Conservation (phyloP, 2,888 invertebrate genomes). For the Meganola albula region DNA sequence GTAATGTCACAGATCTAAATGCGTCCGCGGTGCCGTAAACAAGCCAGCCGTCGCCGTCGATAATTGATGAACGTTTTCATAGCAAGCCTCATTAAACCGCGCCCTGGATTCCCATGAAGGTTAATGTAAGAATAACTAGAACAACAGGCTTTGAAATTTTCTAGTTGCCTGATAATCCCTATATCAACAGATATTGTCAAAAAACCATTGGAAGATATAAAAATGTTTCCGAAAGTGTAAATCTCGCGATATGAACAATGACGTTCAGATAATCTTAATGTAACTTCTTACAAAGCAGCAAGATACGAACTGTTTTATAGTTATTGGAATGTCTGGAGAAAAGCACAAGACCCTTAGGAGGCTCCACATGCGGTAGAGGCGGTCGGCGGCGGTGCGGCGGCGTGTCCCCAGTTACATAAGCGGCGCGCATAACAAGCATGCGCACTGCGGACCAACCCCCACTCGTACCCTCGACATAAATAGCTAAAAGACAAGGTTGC, state of each 20-base stretch:
- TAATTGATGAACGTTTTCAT: conserved; percentile 75
- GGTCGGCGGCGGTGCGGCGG: conserved; percentile 35
- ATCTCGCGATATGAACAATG: no score
- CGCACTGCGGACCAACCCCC: conserved; percentile 59
- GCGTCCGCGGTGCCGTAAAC: conserved; percentile 71
- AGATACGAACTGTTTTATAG: no score
- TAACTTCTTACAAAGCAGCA: no score
- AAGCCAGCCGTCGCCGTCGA: conserved; percentile 65
- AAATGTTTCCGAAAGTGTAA: no score
- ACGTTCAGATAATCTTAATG: no score
- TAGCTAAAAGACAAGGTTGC: conserved; percentile 76
- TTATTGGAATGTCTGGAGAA: no score
- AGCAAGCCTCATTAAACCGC: conserved; percentile 69
- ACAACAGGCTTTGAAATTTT: conserved; percentile 35
- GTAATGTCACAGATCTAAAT: conserved; percentile 70
- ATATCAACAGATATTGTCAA: no score
- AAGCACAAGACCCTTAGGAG: conserved; percentile 24
- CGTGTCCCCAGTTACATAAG: conserved; percentile 66
- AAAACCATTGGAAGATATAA: no score
- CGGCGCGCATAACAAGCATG: conserved; percentile 56
- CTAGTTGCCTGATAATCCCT: conserved; percentile 22
- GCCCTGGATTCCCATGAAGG: conserved; percentile 69
- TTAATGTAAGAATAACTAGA: conserved; percentile 50
- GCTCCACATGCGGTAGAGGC: conserved; percentile 33
- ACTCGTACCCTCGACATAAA: conserved; percentile 70